Evolutionary conservation across 2,888 invertebrate genomes (phyloP).

Genomic region (Machimus atricapillus): DNA sequence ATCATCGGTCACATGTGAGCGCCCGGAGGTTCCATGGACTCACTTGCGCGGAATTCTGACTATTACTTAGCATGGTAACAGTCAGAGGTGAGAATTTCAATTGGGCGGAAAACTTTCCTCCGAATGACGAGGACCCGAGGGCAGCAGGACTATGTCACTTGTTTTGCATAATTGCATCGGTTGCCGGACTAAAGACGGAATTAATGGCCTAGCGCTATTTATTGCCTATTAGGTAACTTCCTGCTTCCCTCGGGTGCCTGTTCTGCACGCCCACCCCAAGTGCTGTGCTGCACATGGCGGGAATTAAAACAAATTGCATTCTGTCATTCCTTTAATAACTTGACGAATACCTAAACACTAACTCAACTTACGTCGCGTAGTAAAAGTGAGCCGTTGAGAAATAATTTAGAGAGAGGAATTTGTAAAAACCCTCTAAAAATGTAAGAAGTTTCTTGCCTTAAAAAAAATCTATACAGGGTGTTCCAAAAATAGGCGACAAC

Average conservation of each 20-base stretch:
- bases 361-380: not conserved
- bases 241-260: not conserved
- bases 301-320: not conserved
- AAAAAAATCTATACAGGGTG: too few relatives aligned
- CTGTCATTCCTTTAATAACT: not conserved
- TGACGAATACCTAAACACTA: too few relatives aligned
- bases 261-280: not conserved
- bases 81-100: not conserved
- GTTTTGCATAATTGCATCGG: not conserved
- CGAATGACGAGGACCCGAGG: not conserved
- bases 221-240: not conserved
- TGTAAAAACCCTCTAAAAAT: too few relatives aligned
- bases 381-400: too few relatives aligned
- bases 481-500: too few relatives aligned
- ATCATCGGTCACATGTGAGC: slow-evolving; percentile 3
- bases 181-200: not conserved
- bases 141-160: not conserved
- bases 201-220: not conserved
- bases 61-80: not conserved
- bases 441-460: too few relatives aligned
- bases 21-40: not conserved
- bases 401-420: too few relatives aligned
- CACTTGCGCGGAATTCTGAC: not conserved
- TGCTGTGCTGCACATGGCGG: not conserved
- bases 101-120: not conserved